A percentile compares a stretch with the other conserved stretches of the same genome.
Conservation (phyloP, 2,113 vertebrate genomes). For the Psilopsiagon aurifrons region DNA sequence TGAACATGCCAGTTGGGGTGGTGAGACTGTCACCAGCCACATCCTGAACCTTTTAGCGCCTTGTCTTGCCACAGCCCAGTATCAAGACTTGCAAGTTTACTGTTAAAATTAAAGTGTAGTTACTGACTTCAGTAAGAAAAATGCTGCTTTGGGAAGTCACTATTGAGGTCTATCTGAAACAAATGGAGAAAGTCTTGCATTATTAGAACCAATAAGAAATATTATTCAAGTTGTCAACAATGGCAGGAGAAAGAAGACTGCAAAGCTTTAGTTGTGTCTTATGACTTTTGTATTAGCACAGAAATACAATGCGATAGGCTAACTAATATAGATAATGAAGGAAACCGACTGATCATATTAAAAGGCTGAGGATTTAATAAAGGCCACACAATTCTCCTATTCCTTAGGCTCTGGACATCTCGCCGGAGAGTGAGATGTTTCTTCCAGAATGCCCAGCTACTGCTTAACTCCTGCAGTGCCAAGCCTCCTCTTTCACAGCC, state of each 20-base stretch:
- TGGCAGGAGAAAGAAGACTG: background rate
- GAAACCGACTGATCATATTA: background rate
- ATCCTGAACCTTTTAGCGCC: background rate
- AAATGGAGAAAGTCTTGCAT: background rate
- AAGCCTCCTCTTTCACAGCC: background rate
- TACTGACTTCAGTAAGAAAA: background rate
- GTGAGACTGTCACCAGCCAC: too few relatives aligned
- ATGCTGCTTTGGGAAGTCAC: background rate
- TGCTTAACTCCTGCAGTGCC: background rate
- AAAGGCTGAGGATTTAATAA: background rate
- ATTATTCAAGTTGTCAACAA: background rate
- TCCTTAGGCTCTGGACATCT: background rate
- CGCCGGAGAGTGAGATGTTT: background rate
- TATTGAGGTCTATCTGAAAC: background rate
- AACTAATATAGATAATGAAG: background rate
- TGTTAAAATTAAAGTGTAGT: background rate
- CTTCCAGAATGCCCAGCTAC: background rate
- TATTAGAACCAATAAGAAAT: background rate
- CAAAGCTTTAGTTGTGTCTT: background rate
- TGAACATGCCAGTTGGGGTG: accelerated
- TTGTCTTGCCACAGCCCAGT: background rate
- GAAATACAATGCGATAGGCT: background rate
- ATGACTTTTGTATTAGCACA: background rate
- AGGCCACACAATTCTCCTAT: background rate
- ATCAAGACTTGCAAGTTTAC: background rate